Percentiles rank a stretch among this genome's conserved stretches.
Evolutionary conservation across 2,888 invertebrate species (phyloP).

Genomic region (Parelbella ahira): DNA sequence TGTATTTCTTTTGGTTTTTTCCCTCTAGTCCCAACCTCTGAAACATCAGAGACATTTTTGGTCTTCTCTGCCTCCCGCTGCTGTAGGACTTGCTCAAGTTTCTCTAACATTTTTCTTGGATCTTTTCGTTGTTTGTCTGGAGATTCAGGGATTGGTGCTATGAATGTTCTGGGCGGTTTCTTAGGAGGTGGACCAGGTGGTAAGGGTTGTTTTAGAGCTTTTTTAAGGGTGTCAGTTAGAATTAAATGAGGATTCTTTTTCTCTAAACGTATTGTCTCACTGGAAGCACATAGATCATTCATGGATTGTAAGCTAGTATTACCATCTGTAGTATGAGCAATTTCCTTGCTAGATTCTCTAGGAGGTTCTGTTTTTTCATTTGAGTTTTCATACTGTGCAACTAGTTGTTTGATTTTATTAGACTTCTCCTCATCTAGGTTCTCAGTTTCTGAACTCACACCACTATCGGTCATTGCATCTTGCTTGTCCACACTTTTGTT

Average conservation of each 20-base stretch:
- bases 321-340: conserved; percentile 26
- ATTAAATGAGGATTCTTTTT: conserved; percentile 66
- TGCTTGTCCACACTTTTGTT: conserved; percentile 51
- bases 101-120: conserved; percentile 83
- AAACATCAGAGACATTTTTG: conserved; percentile 44
- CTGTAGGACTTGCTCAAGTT: conserved; percentile 81
- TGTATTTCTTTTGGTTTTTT: conserved; percentile 69
- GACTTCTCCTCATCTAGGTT: conserved; percentile 65
- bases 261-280: conserved; percentile 66
- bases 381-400: conserved; percentile 46
- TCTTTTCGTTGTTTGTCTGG: conserved; percentile 62
- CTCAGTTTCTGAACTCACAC: conserved; percentile 75
- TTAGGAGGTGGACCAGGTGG: conserved; percentile 87
- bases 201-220: conserved; percentile 83
- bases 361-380: conserved; percentile 28
- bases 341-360: conserved; percentile 5
- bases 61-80: conserved; percentile 56
- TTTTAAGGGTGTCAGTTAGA: conserved; percentile 82
- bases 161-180: conserved; percentile 86
- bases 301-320: conserved; percentile 52
- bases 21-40: conserved; percentile 43
- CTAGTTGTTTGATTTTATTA: conserved; percentile 49
- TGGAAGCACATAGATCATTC: conserved; percentile 59
- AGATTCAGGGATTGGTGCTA: conserved; percentile 37
- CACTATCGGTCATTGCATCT: conserved; percentile 71